Conservation (phyloP, 2,797 vertebrate species). For the Acanthopagrus latus region DNA sequence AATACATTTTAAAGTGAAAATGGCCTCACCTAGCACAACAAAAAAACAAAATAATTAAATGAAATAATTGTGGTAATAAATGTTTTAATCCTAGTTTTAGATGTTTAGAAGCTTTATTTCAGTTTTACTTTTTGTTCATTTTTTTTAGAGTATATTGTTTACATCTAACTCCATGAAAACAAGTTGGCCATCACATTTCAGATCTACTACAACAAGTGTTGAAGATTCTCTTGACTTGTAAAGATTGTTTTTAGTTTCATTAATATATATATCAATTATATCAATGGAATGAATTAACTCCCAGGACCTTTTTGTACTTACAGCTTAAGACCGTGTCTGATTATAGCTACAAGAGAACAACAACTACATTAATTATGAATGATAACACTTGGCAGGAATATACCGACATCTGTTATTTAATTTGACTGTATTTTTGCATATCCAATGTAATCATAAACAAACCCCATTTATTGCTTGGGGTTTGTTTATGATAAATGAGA, state of each 20-base stretch:
- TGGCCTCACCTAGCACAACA: neutral
- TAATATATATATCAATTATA: too few relatives aligned
- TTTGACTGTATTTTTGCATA: neutral
- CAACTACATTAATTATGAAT: neutral
- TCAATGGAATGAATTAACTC: too few relatives aligned
- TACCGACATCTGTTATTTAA: neutral
- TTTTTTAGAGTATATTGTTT: too few relatives aligned
- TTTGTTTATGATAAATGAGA: too few relatives aligned
- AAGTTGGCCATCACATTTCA: too few relatives aligned
- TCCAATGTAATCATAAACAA: neutral
- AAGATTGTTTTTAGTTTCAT: too few relatives aligned
- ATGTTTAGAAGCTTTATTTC: too few relatives aligned
- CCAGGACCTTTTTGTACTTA: too few relatives aligned
- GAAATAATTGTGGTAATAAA: neutral
- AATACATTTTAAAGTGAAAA: neutral
- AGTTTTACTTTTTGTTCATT: too few relatives aligned
- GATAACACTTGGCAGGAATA: neutral
- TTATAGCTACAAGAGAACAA: neutral
- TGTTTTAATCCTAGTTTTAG: neutral
- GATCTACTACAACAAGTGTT: too few relatives aligned
- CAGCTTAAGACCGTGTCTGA: neutral
- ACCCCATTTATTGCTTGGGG: neutral
- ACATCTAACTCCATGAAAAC: too few relatives aligned
- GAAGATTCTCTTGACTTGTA: too few relatives aligned
- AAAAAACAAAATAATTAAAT: neutral